Evolutionary conservation across 2,113 vertebrate genomes (phyloP).

Genomic region (Tupaia tana): DNA sequence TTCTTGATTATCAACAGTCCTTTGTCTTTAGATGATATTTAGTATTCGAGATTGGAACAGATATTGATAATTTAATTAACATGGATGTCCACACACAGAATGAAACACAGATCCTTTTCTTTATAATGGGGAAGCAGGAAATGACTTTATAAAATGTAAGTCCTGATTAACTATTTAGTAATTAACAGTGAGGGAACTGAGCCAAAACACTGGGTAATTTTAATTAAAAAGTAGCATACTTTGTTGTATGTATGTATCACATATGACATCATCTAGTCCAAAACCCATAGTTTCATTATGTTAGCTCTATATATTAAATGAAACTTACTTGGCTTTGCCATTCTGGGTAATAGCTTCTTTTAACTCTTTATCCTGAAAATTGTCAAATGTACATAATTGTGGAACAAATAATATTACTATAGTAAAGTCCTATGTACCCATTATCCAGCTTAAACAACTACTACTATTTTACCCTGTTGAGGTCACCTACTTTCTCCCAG

Average conservation of each 20-base stretch:
- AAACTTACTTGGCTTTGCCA: neutral
- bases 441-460: neutral
- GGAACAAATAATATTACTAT: neutral
- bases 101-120: constrained; percentile 58
- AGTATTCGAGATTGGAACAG: constrained; percentile 58
- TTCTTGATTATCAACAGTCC: constrained; percentile 63
- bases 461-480: neutral
- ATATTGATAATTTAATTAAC: constrained; percentile 73
- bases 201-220: constrained; percentile 21
- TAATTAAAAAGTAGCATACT: constrained; percentile 23
- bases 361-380: neutral
- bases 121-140: constrained; percentile 57
- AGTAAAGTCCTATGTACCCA: neutral
- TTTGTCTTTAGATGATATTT: constrained; percentile 62
- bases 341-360: neutral
- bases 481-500: neutral
- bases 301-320: neutral
- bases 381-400: neutral
- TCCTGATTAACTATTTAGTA: constrained; percentile 35
- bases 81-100: constrained; percentile 47
- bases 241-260: neutral
- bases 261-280: neutral
- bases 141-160: constrained; percentile 50
- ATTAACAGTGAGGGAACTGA: constrained; percentile 36
- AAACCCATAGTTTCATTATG: neutral